Percentiles rank a stretch among this genome's conserved stretches.
phyloP scores from a whole-genome alignment of 2,888 invertebrate genomes.

The Gastracanthus pulcherrimus region DNA sequence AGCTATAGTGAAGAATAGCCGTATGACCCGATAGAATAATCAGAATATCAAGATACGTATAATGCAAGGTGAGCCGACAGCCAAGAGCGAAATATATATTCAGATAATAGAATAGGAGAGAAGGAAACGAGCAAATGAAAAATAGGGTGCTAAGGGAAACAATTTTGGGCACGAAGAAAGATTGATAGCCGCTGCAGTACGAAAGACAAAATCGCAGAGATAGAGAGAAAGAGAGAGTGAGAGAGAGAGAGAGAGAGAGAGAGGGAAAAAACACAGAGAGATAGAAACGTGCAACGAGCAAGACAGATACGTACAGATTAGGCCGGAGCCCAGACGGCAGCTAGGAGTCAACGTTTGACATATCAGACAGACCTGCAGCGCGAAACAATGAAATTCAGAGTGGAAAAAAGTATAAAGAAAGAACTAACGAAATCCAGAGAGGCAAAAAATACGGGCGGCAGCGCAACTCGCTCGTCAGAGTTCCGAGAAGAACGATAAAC shows the following conservation, averaged over 20 bases:
- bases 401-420: no score
- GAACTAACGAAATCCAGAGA: no score
- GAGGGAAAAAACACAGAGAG: no score
- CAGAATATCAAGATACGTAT: neutral
- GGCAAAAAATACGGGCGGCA: no score
- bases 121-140: neutral
- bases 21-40: neutral
- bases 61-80: neutral
- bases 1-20: neutral
- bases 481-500: no score
- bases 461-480: no score
- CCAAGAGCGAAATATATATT: neutral
- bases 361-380: no score
- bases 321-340: no score
- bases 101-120: slow-evolving; percentile 3
- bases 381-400: no score
- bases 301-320: no score
- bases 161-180: slow-evolving; percentile 9
- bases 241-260: neutral
- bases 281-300: no score
- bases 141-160: slow-evolving; percentile 21
- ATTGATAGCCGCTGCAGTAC: neutral
- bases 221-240: slow-evolving; percentile 14
- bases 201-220: neutral
- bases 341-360: no score